Conservation (phyloP, 2,113 vertebrate genomes). For the Chamaea fasciata region DNA sequence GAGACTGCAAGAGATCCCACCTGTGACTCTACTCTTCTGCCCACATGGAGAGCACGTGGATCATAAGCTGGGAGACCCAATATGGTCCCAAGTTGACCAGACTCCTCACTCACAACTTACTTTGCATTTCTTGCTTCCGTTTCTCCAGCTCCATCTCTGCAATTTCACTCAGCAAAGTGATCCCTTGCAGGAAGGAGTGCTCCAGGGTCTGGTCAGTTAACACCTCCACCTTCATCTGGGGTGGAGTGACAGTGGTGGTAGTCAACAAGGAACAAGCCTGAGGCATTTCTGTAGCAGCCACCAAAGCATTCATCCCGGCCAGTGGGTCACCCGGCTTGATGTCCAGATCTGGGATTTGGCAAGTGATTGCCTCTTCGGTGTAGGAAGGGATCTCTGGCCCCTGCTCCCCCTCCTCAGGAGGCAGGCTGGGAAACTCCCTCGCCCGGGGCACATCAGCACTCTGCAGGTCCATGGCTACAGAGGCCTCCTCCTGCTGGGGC, state of each 20-base stretch:
- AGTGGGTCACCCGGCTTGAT: constrained; percentile 82
- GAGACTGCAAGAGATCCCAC: background rate
- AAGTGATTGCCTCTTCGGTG: constrained; percentile 43
- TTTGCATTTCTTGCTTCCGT: constrained; percentile 68
- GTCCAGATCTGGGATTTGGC: constrained; percentile 50
- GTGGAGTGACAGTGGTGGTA: background rate
- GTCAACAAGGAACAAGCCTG: constrained; percentile 75
- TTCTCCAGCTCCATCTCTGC: constrained; percentile 86
- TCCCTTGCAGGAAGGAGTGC: constrained; percentile 86
- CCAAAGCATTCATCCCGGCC: constrained; percentile 90
- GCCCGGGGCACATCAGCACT: background rate
- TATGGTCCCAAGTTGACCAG: background rate
- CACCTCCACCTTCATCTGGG: constrained; percentile 46
- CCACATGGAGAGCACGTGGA: background rate
- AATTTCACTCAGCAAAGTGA: constrained; percentile 92
- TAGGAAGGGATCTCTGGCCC: constrained; percentile 32
- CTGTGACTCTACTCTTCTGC: background rate
- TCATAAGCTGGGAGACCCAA: background rate
- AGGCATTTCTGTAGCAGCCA: constrained; percentile 86
- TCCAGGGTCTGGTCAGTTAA: constrained; percentile 59
- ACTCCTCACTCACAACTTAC: constrained; percentile 51
- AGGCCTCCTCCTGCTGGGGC: constrained; percentile 66
- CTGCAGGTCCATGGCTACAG: constrained; percentile 47
- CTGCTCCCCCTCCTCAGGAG: constrained; percentile 23
- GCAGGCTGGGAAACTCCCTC: constrained; percentile 26